Percentiles rank a stretch among this genome's conserved stretches.
These are phyloP conservation scores for Corythornis leucogaster DNA, from an alignment of 2,797 vertebrate species.

Conservation along the genomic window DNA sequence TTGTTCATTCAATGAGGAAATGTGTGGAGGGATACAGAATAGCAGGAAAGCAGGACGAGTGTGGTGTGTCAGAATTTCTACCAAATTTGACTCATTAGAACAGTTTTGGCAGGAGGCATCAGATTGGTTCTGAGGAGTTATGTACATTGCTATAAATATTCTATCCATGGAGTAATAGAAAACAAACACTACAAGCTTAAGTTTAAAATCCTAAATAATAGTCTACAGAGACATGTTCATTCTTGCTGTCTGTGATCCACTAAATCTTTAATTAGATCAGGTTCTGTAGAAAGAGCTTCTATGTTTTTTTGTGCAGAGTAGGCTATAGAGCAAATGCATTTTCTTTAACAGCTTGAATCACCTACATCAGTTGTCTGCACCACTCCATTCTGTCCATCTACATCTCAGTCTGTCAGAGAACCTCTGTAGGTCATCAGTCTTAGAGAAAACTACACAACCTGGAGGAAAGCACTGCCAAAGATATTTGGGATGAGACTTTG, in stretches of 20 bases:
- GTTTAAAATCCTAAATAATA: neutral
- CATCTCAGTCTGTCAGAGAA: neutral
- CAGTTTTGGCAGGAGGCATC: neutral
- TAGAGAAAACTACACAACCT: neutral
- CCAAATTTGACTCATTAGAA: neutral
- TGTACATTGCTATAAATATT: neutral
- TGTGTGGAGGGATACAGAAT: neutral
- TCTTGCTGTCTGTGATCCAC: neutral
- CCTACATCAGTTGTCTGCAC: neutral
- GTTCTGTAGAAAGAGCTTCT: conserved; percentile 21
- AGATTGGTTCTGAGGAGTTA: neutral
- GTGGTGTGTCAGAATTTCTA: neutral
- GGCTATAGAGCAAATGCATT: neutral
- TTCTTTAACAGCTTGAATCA: neutral
- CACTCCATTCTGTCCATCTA: neutral
- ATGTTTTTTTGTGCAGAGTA: neutral
- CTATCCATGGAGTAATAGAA: neutral
- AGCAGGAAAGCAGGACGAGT: neutral
- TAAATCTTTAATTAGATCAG: conserved; percentile 35
- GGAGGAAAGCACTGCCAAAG: neutral
- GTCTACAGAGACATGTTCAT: neutral
- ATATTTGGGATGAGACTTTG: neutral
- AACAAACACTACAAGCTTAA: neutral
- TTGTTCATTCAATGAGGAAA: neutral
- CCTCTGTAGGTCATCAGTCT: neutral